Conservation (phyloP, 2,113 vertebrate genomes). For the Origma solitaria region DNA sequence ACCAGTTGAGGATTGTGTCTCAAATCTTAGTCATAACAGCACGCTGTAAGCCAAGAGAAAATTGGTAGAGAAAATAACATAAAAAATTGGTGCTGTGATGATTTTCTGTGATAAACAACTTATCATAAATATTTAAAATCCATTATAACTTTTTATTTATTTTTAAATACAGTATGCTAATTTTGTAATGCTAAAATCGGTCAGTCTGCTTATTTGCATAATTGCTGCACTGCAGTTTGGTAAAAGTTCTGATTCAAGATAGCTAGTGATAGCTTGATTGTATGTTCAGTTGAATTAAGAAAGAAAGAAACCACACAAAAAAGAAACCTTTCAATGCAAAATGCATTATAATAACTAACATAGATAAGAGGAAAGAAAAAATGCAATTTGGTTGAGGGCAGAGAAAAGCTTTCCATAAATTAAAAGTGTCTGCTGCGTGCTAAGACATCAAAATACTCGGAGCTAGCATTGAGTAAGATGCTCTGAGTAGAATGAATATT, state of each 20-base stretch:
- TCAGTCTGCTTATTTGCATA: conserved; percentile 45
- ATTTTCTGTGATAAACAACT: conserved; percentile 35
- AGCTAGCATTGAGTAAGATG: neutral
- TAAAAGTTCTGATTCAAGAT: conserved; percentile 43
- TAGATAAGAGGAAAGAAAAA: conserved; percentile 5
- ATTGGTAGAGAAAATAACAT: neutral
- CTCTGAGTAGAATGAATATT: neutral
- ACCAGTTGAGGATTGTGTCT: neutral
- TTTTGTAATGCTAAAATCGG: neutral
- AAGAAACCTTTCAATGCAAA: neutral
- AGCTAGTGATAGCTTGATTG: conserved; percentile 16
- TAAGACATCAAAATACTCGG: neutral
- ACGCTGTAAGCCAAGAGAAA: neutral
- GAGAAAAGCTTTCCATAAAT: neutral
- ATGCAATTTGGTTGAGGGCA: neutral
- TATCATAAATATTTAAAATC: conserved; percentile 59
- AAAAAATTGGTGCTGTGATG: neutral
- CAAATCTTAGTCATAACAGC: neutral
- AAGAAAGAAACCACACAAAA: neutral
- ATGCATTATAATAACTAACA: conserved; percentile 12
- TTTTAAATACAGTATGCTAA: conserved; percentile 23
- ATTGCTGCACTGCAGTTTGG: neutral
- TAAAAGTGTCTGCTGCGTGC: neutral
- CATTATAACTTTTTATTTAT: conserved; percentile 49
- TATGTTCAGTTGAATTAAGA: neutral